phyloP scores from a whole-genome alignment of 2,113 vertebrate species.

The Indicator indicator region DNA sequence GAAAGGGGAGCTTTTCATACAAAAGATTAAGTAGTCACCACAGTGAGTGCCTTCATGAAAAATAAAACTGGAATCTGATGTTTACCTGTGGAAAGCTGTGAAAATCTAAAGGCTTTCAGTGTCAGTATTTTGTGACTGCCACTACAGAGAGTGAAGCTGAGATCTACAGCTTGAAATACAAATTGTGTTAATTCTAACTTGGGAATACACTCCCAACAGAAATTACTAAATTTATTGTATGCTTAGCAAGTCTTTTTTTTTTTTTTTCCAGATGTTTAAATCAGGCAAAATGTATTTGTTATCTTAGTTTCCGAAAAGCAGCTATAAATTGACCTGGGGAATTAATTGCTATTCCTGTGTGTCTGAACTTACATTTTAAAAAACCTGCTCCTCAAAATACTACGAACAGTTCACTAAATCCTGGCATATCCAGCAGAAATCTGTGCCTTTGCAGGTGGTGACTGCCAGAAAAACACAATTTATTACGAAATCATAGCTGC shows the following conservation, averaged over 20 bases:
- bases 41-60: neutral
- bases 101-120: neutral
- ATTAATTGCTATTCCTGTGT: neutral
- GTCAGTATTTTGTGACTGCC: neutral
- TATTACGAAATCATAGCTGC: neutral
- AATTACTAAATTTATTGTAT: neutral
- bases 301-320: neutral
- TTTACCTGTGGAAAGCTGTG: neutral
- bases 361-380: neutral
- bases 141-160: neutral
- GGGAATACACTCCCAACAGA: neutral
- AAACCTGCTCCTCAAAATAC: neutral
- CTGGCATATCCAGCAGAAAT: neutral
- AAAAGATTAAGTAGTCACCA: slow-evolving; percentile 79
- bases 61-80: neutral
- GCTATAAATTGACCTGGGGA: neutral
- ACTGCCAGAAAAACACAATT: neutral
- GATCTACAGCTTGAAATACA: neutral
- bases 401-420: neutral
- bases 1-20: slow-evolving; percentile 77
- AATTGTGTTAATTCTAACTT: neutral
- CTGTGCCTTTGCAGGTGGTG: neutral
- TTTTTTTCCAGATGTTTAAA: neutral
- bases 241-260: neutral
- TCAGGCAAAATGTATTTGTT: neutral